Evolutionary conservation across 37 sponge, comb jelly and placozoan genomes (phyloP).

Genomic region (Oopsacas minuta): DNA sequence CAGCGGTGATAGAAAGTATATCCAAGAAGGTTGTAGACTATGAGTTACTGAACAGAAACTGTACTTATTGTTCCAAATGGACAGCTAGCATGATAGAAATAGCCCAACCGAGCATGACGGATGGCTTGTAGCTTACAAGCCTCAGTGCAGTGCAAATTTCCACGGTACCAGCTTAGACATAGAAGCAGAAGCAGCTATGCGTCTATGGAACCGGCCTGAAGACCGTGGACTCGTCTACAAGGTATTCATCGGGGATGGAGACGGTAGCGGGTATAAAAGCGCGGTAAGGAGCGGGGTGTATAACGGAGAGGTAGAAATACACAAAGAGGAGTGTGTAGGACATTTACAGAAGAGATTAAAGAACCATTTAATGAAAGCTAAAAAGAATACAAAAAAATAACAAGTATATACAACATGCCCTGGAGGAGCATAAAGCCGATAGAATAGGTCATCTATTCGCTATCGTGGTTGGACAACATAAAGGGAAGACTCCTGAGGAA

Average conservation of each 20-base stretch:
- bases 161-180: neutral
- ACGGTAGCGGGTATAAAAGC: conserved; percentile 8
- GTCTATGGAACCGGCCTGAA: neutral
- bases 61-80: neutral
- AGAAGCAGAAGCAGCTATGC: neutral
- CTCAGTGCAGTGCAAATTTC: neutral
- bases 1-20: neutral
- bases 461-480: neutral
- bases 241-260: neutral
- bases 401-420: neutral
- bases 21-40: conserved; percentile 7
- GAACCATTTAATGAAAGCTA: conserved; percentile 8
- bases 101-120: neutral
- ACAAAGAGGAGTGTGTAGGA: neutral
- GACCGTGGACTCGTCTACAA: neutral
- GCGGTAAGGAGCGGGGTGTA: neutral
- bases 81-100: neutral
- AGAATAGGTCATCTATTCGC: neutral
- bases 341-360: neutral
- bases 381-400: neutral
- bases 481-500: neutral
- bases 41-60: neutral
- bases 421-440: neutral
- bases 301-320: neutral
- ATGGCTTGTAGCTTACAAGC: neutral